Conservation (phyloP, 2,797 vertebrate genomes). For the Enteromius trimaculatus region DNA sequence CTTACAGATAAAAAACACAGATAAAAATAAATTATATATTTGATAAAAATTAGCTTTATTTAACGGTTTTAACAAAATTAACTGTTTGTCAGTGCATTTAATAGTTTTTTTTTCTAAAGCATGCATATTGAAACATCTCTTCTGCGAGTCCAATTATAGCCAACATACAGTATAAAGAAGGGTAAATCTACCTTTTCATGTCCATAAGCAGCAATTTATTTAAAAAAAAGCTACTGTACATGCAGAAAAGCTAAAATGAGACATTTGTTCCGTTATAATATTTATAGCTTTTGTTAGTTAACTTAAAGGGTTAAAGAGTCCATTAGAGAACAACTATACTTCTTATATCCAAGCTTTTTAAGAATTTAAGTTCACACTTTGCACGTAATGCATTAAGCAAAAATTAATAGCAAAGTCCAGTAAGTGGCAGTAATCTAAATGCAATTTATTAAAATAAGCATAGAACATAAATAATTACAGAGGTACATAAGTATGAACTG, state of each 20-base stretch:
- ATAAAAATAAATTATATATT: not conserved
- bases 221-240: not conserved
- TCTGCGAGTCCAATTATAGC: not conserved
- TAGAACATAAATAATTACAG: slow-evolving; percentile 70
- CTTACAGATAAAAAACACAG: not conserved
- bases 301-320: not conserved
- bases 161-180: not conserved
- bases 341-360: not conserved
- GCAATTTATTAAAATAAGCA: not conserved
- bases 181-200: not conserved
- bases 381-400: not conserved
- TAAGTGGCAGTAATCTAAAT: slow-evolving; percentile 5
- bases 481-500: slow-evolving; percentile 29
- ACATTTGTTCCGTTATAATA: not conserved
- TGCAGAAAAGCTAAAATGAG: not conserved
- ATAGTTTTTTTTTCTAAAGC: not conserved
- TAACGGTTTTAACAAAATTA: too few species aligned
- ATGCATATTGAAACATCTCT: not conserved
- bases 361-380: not conserved
- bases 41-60: not conserved
- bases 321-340: not conserved
- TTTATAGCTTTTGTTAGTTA: not conserved
- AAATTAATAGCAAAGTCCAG: not conserved
- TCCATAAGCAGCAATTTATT: not conserved
- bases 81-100: not conserved